Conservation (phyloP, 1,140 invertebrate species). For the Drosophila lowei region DNA sequence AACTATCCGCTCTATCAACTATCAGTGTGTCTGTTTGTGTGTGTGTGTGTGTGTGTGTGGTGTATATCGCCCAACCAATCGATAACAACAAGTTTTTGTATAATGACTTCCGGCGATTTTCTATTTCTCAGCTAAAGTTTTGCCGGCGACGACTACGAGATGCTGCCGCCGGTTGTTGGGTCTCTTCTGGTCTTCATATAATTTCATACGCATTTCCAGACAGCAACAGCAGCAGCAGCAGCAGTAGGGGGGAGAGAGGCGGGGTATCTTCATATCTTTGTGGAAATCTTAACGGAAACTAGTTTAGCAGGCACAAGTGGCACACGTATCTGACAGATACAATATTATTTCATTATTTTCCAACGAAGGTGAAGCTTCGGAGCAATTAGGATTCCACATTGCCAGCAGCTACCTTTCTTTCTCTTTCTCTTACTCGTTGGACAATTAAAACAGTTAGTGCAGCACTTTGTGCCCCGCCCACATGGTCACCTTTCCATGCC, state of each 20-base stretch:
- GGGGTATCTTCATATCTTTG: conserved; percentile 26
- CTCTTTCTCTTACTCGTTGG: neutral
- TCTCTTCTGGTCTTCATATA: conserved; percentile 63
- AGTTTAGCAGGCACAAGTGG: conserved; percentile 60
- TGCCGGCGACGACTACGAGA: conserved; percentile 53
- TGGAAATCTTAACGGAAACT: conserved; percentile 72
- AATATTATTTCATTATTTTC: conserved; percentile 50
- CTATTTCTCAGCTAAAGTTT: conserved; percentile 78
- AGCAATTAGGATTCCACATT: conserved; percentile 64
- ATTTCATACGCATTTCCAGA: conserved; percentile 78
- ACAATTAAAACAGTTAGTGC: conserved; percentile 51
- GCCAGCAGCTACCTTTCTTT: conserved; percentile 4
- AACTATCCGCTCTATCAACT: neutral
- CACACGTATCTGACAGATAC: conserved; percentile 27
- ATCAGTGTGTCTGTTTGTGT: conserved; percentile 12
- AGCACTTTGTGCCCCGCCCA: conserved; percentile 46
- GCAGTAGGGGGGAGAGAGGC: conserved; percentile 7
- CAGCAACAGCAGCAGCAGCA: conserved; percentile 16
- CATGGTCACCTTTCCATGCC: conserved; percentile 11
- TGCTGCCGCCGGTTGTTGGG: conserved; percentile 33
- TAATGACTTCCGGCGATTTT: conserved; percentile 81
- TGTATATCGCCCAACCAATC: conserved; percentile 75
- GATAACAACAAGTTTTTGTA: conserved; percentile 81
- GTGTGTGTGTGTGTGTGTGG: conserved; percentile 38
- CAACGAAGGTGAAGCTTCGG: conserved; percentile 43